Conservation (phyloP, 2,797 vertebrate genomes). For the Pantherophis vulpinus region DNA sequence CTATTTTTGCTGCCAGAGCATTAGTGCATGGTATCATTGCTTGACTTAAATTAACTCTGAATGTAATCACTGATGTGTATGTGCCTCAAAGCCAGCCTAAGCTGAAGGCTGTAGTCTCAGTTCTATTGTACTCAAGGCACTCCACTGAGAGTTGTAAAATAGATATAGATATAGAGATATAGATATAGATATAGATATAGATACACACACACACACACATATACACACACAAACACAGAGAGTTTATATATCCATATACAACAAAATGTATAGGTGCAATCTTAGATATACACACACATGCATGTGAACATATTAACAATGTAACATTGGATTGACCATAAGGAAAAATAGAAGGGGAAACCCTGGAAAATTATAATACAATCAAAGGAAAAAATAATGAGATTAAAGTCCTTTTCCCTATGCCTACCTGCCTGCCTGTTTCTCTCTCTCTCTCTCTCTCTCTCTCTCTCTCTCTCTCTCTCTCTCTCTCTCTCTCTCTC, state of each 20-base stretch:
- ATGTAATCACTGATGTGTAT: neutral
- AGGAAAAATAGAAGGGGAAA: neutral
- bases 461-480: no score
- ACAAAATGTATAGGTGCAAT: neutral
- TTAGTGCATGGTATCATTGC: neutral
- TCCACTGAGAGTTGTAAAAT: neutral
- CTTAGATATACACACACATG: neutral
- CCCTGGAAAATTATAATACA: neutral
- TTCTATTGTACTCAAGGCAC: neutral
- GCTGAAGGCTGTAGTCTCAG: neutral
- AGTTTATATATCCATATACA: neutral
- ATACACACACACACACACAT: neutral
- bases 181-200: no score
- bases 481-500: accelerated
- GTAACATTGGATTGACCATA: neutral
- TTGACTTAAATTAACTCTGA: neutral
- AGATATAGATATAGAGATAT: no score
- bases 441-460: neutral
- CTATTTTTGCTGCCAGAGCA: neutral
- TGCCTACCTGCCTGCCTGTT: neutral
- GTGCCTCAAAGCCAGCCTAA: neutral
- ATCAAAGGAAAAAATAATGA: neutral
- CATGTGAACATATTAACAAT: neutral
- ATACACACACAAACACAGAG: no score
- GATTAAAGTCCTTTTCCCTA: neutral